These are phyloP conservation scores for Lamellibrachia columna DNA, from an alignment of 2,888 invertebrate species.

Conservation along the genomic window DNA sequence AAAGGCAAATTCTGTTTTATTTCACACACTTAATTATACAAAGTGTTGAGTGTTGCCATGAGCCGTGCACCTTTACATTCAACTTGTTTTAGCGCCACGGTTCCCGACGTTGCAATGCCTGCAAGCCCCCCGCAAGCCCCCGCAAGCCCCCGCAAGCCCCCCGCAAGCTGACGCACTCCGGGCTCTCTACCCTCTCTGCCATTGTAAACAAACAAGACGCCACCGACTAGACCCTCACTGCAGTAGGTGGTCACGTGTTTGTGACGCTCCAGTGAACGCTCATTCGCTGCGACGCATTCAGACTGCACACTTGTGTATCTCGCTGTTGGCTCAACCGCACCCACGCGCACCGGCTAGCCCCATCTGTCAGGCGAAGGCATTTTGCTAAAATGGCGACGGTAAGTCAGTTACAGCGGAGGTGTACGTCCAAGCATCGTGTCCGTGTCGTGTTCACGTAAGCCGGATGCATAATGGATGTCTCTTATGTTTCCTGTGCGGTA, in stretches of 20 bases:
- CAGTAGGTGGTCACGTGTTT: background rate
- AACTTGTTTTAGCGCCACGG: no score
- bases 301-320: background rate
- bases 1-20: no score
- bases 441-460: background rate
- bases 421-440: background rate
- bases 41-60: no score
- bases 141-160: no score
- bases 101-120: no score
- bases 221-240: background rate
- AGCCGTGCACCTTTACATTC: no score
- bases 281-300: background rate
- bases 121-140: no score
- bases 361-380: background rate
- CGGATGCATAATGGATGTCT: background rate
- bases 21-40: no score
- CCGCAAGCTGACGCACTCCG: background rate
- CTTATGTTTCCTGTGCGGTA: background rate
- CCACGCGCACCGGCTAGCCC: background rate
- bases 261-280: background rate
- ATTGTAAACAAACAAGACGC: background rate
- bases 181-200: background rate
- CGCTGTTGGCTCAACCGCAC: background rate
- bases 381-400: slow-evolving; percentile 3
- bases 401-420: background rate